phyloP scores from a whole-genome alignment of 2,797 vertebrate species.

The Tokudaia tokunoshimensis region DNA sequence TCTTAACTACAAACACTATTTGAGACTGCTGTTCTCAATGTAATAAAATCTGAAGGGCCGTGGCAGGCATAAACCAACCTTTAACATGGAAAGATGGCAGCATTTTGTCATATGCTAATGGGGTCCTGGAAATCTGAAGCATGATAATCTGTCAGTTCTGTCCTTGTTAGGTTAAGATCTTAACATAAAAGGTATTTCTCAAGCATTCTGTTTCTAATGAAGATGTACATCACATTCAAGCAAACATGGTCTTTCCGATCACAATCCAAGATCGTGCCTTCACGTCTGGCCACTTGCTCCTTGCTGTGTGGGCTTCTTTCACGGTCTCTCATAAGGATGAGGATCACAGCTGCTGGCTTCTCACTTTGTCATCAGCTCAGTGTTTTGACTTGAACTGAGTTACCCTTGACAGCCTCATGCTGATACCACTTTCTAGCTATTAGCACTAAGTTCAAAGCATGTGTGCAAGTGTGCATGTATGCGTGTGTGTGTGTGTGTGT shows the following conservation, averaged over 20 bases:
- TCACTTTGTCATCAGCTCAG: background rate
- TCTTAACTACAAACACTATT: background rate
- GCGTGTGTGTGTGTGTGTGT: background rate
- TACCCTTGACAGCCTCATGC: constrained; percentile 27
- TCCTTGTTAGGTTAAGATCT: background rate
- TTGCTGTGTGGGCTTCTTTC: background rate
- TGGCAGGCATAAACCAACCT: background rate
- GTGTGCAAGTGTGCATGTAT: background rate
- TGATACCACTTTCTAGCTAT: background rate
- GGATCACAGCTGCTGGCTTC: background rate
- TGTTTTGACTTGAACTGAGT: constrained; percentile 44
- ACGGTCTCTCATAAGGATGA: background rate
- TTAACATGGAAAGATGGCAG: background rate
- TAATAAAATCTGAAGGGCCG: background rate
- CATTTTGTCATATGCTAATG: background rate
- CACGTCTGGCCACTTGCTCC: background rate
- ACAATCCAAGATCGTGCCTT: background rate
- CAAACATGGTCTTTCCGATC: background rate
- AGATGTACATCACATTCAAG: background rate
- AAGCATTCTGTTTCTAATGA: constrained; percentile 11
- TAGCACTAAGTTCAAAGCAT: background rate
- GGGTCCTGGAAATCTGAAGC: background rate
- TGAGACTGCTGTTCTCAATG: background rate
- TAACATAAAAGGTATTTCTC: background rate
- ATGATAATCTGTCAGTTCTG: background rate